Evolutionary conservation across 2,113 vertebrate species (phyloP).

Genomic region (Oophaga pumilio): DNA sequence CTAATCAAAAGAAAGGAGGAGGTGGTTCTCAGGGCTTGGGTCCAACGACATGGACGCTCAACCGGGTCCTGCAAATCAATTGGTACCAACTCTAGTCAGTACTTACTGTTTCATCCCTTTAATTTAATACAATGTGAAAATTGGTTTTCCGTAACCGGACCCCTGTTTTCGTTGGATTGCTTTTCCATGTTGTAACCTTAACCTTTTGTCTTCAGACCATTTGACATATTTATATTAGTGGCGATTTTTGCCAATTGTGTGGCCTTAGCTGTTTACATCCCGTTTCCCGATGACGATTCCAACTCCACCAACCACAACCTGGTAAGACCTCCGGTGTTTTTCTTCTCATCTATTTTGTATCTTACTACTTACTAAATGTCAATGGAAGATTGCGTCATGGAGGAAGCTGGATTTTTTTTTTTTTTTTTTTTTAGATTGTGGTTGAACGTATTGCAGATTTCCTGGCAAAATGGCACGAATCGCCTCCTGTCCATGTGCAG

Average conservation of each 20-base stretch:
- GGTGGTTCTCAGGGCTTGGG: no score
- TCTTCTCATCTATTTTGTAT: neutral
- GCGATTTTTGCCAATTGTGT: conserved; percentile 99
- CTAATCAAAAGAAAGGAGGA: no score
- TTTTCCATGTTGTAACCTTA: conserved; percentile 78
- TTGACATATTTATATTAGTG: conserved; percentile 99
- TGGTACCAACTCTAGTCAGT: no score
- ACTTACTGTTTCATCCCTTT: no score
- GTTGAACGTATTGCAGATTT: conserved; percentile 1
- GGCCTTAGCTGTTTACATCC: conserved; percentile 99
- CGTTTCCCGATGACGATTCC: conserved; percentile 98
- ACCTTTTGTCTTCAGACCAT: conserved; percentile 86
- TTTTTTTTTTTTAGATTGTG: neutral
- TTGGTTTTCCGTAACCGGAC: no score
- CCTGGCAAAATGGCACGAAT: neutral
- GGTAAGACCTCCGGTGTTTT: conserved; percentile 78
- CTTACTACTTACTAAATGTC: neutral
- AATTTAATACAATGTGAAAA: no score
- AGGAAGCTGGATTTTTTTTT: neutral
- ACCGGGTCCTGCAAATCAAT: no score
- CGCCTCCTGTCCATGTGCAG: conserved; percentile 13
- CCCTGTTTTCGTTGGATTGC: neutral
- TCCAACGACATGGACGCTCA: no score
- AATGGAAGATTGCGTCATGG: neutral
- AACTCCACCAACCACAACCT: conserved; percentile 99